Evolutionary conservation across 2,797 vertebrate genomes (phyloP), one percentile per base, ranked within the genome.

Genomic region (Artibeus jamaicensis): DNA sequence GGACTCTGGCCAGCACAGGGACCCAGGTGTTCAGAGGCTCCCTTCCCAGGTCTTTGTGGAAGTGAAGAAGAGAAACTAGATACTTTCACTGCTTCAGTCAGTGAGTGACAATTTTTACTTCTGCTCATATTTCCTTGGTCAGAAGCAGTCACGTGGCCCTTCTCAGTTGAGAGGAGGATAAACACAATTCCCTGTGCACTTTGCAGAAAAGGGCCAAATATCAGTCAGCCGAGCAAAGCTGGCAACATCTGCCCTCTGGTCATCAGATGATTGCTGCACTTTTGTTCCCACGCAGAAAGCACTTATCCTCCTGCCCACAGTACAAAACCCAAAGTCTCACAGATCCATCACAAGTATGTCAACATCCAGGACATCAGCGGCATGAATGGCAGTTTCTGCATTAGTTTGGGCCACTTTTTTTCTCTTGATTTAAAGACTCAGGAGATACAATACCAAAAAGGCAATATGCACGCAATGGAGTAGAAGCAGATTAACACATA

Each of bases 11-110:
- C 7, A n/a, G 15, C 8, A 22, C 55, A n/a, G 22, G 18, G 19
- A 37, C 29, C 21, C 24, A 24, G 5, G 32, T 5, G 14, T 19
- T 67, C 12, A 29, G 0, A 39, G n/a, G 0, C 12, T 19, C 4
- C 14, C 15, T 74, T 37, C 18, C 77, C 55, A 50, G 57, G 24
- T 55, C 19, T 89, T 67, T 48, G 67, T 50, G 78, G 8, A 8
- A 39, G 12, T 3, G 9, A 85, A 84, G 6, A 87, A 95, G 26
- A 96, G 44, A 86, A 48, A 74, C 6, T 26, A 86, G 42, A 37
- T 68, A 21, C 42, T 83, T 42, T 87, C 4, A 44, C 29, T 70
- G 32, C 42, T 73, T 53, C 29, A 44, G 34, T 71, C 29, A 57
- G 65, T 9, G 68, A 74, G 32, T 42, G 15, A 86, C 26, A 39